These are phyloP conservation scores for Heteropelma amictum DNA, from an alignment of 2,888 invertebrate species.

Conservation along the genomic window DNA sequence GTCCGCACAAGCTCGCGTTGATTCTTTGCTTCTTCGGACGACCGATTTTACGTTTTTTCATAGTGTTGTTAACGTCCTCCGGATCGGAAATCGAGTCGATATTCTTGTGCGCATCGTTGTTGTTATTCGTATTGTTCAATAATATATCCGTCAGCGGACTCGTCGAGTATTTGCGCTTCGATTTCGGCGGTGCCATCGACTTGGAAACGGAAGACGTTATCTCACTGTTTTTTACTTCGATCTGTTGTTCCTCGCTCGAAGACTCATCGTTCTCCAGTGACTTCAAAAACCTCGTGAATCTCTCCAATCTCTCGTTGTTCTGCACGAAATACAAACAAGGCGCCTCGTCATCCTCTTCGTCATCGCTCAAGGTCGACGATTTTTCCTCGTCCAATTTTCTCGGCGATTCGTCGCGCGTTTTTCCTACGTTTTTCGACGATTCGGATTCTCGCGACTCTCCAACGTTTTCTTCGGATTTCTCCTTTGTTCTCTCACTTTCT, in stretches of 20 bases:
- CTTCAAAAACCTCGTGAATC: constrained; percentile 68
- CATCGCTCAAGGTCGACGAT: constrained; percentile 30
- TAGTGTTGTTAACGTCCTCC: constrained; percentile 56
- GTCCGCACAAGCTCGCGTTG: constrained; percentile 59
- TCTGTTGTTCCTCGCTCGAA: not conserved
- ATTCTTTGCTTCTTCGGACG: constrained; percentile 67
- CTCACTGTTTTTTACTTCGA: constrained; percentile 15
- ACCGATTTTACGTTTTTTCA: constrained; percentile 69
- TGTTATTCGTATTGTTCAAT: constrained; percentile 70
- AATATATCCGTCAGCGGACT: constrained; percentile 72
- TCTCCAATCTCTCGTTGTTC: constrained; percentile 65
- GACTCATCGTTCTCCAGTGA: constrained; percentile 59
- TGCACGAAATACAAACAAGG: constrained; percentile 71
- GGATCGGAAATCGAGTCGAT: constrained; percentile 49
- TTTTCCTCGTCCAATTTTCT: not conserved
- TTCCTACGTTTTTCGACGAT: not conserved
- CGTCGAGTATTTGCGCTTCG: constrained; percentile 65
- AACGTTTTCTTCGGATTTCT: too few relatives aligned
- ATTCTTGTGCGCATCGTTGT: constrained; percentile 66
- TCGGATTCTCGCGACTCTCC: not conserved
- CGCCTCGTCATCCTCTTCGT: constrained; percentile 62
- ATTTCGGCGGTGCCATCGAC: constrained; percentile 68
- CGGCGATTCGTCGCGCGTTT: too few relatives aligned
- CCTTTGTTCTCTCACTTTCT: too few relatives aligned
- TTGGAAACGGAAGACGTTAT: constrained; percentile 61